Conservation (phyloP, 2,888 invertebrate genomes). For the Stramonita haemastoma region DNA sequence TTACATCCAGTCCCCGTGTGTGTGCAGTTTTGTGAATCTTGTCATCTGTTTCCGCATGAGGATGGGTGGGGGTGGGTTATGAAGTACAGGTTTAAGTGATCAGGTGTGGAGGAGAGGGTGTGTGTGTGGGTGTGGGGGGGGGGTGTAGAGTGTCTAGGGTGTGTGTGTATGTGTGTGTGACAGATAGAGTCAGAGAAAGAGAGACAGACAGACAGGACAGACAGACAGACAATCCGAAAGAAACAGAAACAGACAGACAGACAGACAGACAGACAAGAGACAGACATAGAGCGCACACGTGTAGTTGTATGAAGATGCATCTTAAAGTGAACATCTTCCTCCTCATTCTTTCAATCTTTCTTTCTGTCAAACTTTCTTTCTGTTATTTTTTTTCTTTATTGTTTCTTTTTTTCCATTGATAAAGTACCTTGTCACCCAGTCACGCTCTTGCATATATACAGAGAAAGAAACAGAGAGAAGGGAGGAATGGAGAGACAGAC, state of each 20-base stretch:
- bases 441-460: no score
- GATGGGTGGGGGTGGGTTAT: no score
- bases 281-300: neutral
- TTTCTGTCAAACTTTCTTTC: neutral
- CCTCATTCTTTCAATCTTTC: neutral
- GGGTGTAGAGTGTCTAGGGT: neutral
- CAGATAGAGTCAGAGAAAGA: neutral
- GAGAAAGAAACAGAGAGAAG: no score
- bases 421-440: no score
- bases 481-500: no score
- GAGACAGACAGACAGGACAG: neutral
- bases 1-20: no score
- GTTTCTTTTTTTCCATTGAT: neutral
- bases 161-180: neutral
- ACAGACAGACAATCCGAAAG: neutral
- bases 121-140: neutral
- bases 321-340: neutral
- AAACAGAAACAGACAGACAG: neutral
- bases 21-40: no score
- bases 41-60: no score
- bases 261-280: slow-evolving; percentile 13
- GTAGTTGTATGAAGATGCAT: neutral
- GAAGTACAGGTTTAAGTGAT: neutral
- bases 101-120: neutral
- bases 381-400: neutral